Percentiles rank a stretch among this genome's conserved stretches.
phyloP scores from a whole-genome alignment of 1,140 invertebrate genomes.

The Diabrotica undecimpunctata region DNA sequence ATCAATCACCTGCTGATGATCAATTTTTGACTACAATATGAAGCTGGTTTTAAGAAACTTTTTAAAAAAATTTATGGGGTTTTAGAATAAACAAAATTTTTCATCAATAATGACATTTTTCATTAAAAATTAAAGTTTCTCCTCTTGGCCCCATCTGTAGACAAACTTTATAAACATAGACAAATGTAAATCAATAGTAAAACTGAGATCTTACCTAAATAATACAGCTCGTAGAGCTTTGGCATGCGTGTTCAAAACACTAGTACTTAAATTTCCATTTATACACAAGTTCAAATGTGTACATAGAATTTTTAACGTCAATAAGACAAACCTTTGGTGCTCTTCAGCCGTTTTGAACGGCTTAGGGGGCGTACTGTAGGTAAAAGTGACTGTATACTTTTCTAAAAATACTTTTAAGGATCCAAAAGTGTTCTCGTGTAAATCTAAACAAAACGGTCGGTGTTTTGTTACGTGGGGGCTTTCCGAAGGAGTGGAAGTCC shows the following conservation, averaged over 20 bases:
- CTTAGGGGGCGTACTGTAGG: constrained; percentile 45
- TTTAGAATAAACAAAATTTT: too few relatives aligned
- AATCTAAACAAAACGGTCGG: constrained; percentile 61
- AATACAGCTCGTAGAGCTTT: constrained; percentile 55
- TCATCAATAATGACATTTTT: too few relatives aligned
- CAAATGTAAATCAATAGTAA: too few relatives aligned
- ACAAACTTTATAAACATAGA: too few relatives aligned
- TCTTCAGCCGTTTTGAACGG: constrained; percentile 53
- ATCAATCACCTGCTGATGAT: too few relatives aligned
- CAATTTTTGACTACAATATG: too few relatives aligned
- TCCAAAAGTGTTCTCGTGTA: constrained; percentile 60
- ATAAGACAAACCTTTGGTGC: constrained; percentile 58
- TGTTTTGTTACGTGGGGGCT: constrained; percentile 56
- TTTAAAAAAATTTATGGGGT: too few relatives aligned
- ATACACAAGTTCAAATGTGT: constrained; percentile 60
- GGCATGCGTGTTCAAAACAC: constrained; percentile 54
- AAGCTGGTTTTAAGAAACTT: too few relatives aligned
- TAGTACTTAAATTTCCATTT: constrained; percentile 49
- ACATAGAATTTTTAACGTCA: constrained; percentile 57
- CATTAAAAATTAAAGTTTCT: too few relatives aligned
- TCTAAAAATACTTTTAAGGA: constrained; percentile 57
- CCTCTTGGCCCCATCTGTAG: too few relatives aligned
- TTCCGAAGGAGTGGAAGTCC: constrained; percentile 60
- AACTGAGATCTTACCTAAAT: constrained; percentile 47
- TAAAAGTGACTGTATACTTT: constrained; percentile 56